Evolutionary conservation across 2,797 vertebrate species (phyloP).

Genomic region (Gila robusta): DNA sequence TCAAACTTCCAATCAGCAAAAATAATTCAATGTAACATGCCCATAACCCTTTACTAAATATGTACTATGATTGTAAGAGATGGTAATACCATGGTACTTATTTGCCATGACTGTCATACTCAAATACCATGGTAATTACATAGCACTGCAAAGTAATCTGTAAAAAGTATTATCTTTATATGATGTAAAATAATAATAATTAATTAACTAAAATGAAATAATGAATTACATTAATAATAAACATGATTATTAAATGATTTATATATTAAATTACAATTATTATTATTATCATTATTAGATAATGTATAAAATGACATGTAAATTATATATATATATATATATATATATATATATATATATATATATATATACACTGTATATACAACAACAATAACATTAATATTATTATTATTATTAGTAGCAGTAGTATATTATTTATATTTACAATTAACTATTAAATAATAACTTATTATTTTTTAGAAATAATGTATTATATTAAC

Average conservation of each 20-base stretch:
- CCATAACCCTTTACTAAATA: neutral
- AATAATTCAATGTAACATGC: neutral
- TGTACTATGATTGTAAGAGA: neutral
- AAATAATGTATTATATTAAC: neutral
- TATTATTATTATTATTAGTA: too few species aligned
- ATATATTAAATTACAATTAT: neutral
- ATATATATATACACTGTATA: neutral
- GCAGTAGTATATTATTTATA: neutral
- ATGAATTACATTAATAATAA: neutral
- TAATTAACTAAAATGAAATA: neutral
- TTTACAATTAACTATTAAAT: neutral
- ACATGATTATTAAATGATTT: neutral
- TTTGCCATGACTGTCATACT: neutral
- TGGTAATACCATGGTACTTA: neutral
- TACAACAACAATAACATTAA: too few species aligned
- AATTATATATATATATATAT: neutral
- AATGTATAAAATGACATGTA: neutral
- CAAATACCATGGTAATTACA: neutral
- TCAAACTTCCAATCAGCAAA: neutral
- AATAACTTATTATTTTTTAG: neutral
- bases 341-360: neutral
- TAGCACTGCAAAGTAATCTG: neutral
- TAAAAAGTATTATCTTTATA: neutral
- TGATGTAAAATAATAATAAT: neutral
- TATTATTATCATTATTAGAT: neutral